phyloP scores from a whole-genome alignment of 37 sponge, comb jelly and placozoan species.

The Aphrocallistes beatrix region DNA sequence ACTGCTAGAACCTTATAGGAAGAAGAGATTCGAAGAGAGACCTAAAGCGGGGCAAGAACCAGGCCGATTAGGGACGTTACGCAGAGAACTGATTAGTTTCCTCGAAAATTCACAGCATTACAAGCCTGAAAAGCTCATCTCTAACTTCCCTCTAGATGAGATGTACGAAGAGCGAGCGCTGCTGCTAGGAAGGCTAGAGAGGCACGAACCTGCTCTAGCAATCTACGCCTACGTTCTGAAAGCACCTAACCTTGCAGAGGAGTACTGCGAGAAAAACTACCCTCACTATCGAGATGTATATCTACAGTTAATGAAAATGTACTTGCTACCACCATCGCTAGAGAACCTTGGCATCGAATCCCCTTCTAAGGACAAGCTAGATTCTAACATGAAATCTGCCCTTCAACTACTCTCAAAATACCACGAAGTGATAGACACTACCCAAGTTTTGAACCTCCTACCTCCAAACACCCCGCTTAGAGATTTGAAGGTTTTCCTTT shows the following conservation, averaged over 20 bases:
- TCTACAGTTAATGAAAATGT: conserved; percentile 54
- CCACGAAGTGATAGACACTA: conserved; percentile 63
- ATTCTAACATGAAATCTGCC: conserved; percentile 47
- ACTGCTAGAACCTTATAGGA: not conserved
- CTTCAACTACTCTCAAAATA: conserved; percentile 41
- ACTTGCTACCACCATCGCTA: conserved; percentile 49
- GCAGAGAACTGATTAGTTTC: conserved; percentile 54
- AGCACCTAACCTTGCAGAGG: conserved; percentile 55
- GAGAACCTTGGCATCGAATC: conserved; percentile 5
- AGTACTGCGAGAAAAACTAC: conserved; percentile 25
- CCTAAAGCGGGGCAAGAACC: conserved; percentile 64
- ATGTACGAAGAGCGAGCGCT: conserved; percentile 74
- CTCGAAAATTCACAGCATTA: conserved; percentile 53
- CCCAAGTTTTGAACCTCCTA: conserved; percentile 52
- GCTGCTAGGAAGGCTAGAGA: conserved; percentile 50
- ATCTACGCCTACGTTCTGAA: conserved; percentile 76
- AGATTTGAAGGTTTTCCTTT: conserved; percentile 42
- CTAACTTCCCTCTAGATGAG: conserved; percentile 45
- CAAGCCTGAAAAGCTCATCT: conserved; percentile 45
- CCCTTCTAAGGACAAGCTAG: not conserved
- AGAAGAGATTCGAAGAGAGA: conserved; percentile 19
- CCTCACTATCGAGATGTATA: conserved; percentile 40
- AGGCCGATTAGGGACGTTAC: conserved; percentile 38
- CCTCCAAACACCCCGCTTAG: conserved; percentile 32
- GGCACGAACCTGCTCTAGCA: conserved; percentile 72